These are phyloP conservation scores for Acanthiza pusilla DNA, from an alignment of 2,797 vertebrate species.

Conservation along the genomic window DNA sequence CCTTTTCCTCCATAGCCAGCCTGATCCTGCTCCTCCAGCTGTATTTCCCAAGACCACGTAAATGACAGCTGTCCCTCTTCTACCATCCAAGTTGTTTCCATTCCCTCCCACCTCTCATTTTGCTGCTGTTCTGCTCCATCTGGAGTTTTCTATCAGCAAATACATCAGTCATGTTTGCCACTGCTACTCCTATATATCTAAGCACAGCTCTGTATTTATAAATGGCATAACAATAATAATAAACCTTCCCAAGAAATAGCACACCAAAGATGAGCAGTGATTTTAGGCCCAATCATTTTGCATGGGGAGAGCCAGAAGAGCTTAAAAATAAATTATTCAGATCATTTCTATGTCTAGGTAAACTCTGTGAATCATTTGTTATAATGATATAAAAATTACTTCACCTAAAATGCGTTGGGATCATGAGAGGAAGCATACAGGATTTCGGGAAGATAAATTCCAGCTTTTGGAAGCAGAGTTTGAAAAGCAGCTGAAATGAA, in stretches of 20 bases:
- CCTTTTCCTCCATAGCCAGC: background rate
- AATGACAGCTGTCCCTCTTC: background rate
- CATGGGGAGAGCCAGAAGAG: background rate
- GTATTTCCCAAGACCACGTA: background rate
- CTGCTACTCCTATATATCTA: background rate
- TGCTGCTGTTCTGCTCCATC: background rate
- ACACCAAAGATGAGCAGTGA: background rate
- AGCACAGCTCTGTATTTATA: background rate
- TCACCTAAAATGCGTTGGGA: background rate
- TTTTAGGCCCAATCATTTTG: background rate
- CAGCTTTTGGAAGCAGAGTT: background rate
- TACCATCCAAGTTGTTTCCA: background rate
- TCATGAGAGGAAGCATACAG: background rate
- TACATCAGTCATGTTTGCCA: background rate
- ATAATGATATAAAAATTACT: background rate
- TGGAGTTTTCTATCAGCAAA: background rate
- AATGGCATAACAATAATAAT: background rate
- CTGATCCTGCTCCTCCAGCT: background rate
- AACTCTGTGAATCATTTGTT: background rate
- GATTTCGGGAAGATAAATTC: background rate
- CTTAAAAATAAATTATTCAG: background rate
- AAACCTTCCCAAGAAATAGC: background rate
- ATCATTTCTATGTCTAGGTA: background rate
- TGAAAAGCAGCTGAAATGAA: background rate
- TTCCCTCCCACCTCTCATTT: background rate